Evolutionary conservation across 2,113 vertebrate species (phyloP).

Genomic region (Empidonax alnorum): DNA sequence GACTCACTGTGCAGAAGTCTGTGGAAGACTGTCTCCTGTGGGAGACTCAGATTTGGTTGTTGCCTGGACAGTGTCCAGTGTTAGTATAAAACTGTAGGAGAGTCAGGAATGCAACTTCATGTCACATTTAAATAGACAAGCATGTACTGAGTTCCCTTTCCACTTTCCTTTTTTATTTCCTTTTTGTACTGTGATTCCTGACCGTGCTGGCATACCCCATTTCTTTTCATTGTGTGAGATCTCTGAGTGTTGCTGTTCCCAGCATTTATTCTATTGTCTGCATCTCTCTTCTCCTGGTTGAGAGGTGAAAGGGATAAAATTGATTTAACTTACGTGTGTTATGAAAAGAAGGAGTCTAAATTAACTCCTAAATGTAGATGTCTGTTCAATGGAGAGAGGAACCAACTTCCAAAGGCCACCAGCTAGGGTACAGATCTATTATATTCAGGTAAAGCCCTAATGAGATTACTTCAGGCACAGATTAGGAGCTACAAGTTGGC

Average conservation of each 20-base stretch:
- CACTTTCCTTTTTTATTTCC: background rate
- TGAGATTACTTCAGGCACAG: background rate
- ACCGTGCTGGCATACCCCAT: background rate
- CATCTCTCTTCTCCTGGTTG: background rate
- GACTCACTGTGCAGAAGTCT: background rate
- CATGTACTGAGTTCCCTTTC: background rate
- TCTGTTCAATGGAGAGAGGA: background rate
- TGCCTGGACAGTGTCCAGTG: background rate
- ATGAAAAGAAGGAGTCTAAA: background rate
- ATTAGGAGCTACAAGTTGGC: background rate
- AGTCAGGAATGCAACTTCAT: background rate
- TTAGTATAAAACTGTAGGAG: background rate
- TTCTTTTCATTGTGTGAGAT: background rate
- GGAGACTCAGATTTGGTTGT: background rate
- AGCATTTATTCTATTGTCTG: background rate
- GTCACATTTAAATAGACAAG: background rate
- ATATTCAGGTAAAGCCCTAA: background rate
- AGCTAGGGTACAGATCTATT: background rate
- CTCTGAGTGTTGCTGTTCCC: background rate
- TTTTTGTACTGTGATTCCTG: background rate
- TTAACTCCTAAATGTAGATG: background rate
- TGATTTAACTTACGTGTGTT: background rate
- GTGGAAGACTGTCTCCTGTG: background rate
- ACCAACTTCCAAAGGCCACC: background rate
- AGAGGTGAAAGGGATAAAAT: background rate